A percentile compares a stretch with the other conserved stretches of the same genome.
phyloP scores from a whole-genome alignment of 2,797 vertebrate species.

The Ambastaia sidthimunki region DNA sequence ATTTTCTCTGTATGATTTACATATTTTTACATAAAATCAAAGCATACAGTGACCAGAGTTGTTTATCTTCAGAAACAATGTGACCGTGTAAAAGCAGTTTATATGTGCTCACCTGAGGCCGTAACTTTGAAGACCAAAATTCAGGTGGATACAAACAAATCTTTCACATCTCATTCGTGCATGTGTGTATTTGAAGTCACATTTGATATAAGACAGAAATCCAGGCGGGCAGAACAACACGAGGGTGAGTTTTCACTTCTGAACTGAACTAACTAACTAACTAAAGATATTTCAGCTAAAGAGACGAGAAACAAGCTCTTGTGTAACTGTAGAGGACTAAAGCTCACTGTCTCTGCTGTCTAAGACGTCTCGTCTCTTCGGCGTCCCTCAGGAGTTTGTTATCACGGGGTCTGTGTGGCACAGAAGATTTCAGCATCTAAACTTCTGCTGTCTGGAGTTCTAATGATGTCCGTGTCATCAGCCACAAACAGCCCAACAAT shows the following conservation, averaged over 20 bases:
- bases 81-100: too few relatives aligned
- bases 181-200: too few relatives aligned
- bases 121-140: too few relatives aligned
- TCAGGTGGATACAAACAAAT: too few relatives aligned
- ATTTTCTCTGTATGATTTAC: too few relatives aligned
- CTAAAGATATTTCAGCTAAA: not conserved
- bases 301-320: not conserved
- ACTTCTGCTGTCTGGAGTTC: conserved; percentile 14
- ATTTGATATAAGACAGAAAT: too few relatives aligned
- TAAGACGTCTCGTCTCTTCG: not conserved
- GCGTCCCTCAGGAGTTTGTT: conserved; percentile 43
- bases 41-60: too few relatives aligned
- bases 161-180: too few relatives aligned
- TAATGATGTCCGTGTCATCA: conserved; percentile 49
- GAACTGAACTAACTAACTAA: too few relatives aligned
- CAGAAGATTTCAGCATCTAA: conserved; percentile 30
- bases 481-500: conserved; percentile 27
- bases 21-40: too few relatives aligned
- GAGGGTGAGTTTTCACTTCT: not conserved
- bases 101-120: too few relatives aligned
- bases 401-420: conserved; percentile 26
- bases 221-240: not conserved
- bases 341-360: not conserved
- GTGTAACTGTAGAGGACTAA: not conserved
- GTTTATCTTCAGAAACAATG: too few relatives aligned